phyloP scores from a whole-genome alignment of 2,888 invertebrate species.

The Cheilosia scutellata region DNA sequence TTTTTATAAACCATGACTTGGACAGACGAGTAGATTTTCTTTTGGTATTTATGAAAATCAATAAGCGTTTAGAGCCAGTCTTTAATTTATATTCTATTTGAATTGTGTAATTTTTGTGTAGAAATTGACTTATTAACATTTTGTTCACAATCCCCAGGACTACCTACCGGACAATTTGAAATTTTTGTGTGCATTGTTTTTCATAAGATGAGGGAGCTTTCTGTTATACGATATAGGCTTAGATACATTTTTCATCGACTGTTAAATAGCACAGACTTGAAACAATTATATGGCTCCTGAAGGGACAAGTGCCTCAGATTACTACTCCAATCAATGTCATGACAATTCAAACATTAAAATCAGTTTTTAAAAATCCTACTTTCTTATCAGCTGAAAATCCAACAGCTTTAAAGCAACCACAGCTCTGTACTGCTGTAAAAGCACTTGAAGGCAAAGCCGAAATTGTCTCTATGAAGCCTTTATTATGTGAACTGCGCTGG shows the following conservation, averaged over 20 bases:
- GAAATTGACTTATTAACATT: not conserved
- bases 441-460: too few relatives aligned
- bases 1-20: slow-evolving; percentile 13
- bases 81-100: slow-evolving; percentile 11
- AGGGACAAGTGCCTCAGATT: not conserved
- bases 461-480: too few relatives aligned
- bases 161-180: not conserved
- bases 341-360: too few relatives aligned
- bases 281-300: not conserved
- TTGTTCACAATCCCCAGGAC: not conserved
- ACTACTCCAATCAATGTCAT: not conserved
- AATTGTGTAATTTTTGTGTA: not conserved
- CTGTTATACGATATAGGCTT: too few relatives aligned
- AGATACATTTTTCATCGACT: too few relatives aligned
- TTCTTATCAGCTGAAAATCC: too few relatives aligned
- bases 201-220: not conserved
- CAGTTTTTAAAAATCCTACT: too few relatives aligned
- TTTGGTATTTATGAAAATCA: not conserved
- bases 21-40: slow-evolving; percentile 8
- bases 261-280: not conserved
- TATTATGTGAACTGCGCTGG: too few relatives aligned
- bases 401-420: too few relatives aligned
- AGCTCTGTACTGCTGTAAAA: too few relatives aligned
- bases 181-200: not conserved
- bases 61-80: slow-evolving; percentile 6